Percentiles rank a stretch among this genome's conserved stretches.
These are phyloP conservation scores for Lepidocyrtinus sp. DNA, from an alignment of 2,888 invertebrate species.

Conservation along the genomic window DNA sequence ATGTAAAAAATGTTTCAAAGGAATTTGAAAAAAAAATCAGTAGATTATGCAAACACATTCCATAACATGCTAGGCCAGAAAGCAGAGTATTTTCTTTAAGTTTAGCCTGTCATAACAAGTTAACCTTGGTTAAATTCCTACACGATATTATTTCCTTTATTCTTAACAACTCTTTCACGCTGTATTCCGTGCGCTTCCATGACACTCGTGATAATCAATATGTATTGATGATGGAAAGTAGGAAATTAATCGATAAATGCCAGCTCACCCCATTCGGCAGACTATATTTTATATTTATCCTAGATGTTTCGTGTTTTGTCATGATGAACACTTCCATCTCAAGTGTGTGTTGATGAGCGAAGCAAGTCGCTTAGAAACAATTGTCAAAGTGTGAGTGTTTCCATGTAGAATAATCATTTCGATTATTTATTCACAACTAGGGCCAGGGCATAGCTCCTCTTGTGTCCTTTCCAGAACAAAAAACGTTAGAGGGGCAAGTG, in stretches of 20 bases:
- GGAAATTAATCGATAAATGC: not conserved
- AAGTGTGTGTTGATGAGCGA: not conserved
- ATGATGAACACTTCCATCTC: not conserved
- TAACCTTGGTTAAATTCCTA: no score
- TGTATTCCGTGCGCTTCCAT: not conserved
- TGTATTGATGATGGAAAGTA: not conserved
- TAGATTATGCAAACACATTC: not conserved
- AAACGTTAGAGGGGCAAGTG: not conserved
- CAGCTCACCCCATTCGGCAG: no score
- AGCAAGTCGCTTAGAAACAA: not conserved
- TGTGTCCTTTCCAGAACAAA: not conserved
- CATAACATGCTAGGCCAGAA: no score
- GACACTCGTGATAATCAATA: not conserved
- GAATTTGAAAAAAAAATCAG: not conserved
- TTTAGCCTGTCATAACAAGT: no score
- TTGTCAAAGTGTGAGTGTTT: not conserved
- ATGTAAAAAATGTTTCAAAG: not conserved
- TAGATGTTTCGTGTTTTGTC: no score
- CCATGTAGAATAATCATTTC: not conserved
- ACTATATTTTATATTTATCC: no score
- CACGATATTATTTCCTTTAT: no score
- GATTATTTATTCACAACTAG: conserved; percentile 19
- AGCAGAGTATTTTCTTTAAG: no score
- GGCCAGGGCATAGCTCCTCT: not conserved
- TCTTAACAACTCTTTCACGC: no score